phyloP scores from a whole-genome alignment of 2,113 vertebrate species.

The Menura novaehollandiae region DNA sequence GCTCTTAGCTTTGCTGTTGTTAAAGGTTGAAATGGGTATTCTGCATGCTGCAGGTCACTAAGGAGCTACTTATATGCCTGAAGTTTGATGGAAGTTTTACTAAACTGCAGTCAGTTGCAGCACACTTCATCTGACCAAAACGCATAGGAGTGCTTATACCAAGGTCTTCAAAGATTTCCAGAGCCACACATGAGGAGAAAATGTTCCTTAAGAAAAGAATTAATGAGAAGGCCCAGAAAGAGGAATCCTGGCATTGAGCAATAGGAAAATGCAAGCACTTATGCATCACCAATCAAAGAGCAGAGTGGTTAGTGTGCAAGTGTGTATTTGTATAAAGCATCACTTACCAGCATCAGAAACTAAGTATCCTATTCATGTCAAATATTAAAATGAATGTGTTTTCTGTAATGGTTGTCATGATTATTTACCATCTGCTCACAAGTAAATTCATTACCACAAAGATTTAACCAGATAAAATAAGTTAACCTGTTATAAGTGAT shows the following conservation, averaged over 20 bases:
- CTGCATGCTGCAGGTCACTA: not conserved
- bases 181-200: not conserved
- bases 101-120: not conserved
- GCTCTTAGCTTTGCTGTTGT: not conserved
- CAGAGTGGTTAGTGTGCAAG: fast-evolving
- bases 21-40: not conserved
- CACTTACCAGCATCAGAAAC: not conserved
- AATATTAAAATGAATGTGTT: not conserved
- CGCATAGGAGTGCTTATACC: not conserved
- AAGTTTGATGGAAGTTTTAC: not conserved
- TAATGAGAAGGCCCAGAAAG: not conserved
- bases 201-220: not conserved
- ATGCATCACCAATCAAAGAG: not conserved
- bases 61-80: not conserved
- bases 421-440: slow-evolving; percentile 17
- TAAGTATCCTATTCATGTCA: not conserved
- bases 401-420: not conserved
- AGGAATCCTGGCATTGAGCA: not conserved
- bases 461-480: slow-evolving; percentile 26
- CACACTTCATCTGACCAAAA: not conserved
- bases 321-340: not conserved
- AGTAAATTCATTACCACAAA: slow-evolving; percentile 3
- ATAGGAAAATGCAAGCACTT: not conserved
- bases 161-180: not conserved
- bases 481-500: not conserved